Base-by-base conservation (phyloP, 2,113 vertebrate genomes). In the Sphaerodactylus townsendi region DNA sequence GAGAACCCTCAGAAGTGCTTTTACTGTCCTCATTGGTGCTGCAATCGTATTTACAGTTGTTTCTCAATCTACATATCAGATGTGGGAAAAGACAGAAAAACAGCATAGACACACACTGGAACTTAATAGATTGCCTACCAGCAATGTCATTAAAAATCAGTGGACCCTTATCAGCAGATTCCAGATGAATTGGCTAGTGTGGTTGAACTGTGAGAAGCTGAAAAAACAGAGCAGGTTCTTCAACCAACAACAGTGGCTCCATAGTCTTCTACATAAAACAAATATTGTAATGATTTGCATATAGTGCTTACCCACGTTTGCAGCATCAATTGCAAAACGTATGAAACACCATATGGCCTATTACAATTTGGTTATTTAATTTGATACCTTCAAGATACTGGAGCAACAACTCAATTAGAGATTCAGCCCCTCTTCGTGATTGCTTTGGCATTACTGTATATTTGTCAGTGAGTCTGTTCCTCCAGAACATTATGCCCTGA, bases 381-480 rank as follows among this genome's bases (percentile, higher is more conserved):
- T 46, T 64, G 75, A 64, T 19, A 53, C 23, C 41, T 78, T 78
- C n/a, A 59, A 15, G 30, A 76, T 69, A 44, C 50, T n/a, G 48
- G 53, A 30, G 33, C 77, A 82, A 82, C 83, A 64, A 56, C 81
- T 68, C 77, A 84, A 79, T 88, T 77, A 75, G 64, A 78, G 56
- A 65, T 82, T 79, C 50, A 85, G 53, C 73, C 84, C 64, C 84
- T 89, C 82, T 89, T 86, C 88, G n/a, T 35, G 76, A 89, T 85
- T 77, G 88, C 72, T 85, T 41, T 69, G 77, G 80, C 39, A 84
- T 59, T 79, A 83, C 65, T 13, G 64, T 25, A 23, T 86, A 86
- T 76, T 69, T 88, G 87, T 90, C 90, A 91, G 84, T 72, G 75
- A 56, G 87, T 83, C 73, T 79, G 62, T 77, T 48, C 81, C 79